Percentiles rank a stretch among this genome's conserved stretches.
phyloP scores from a whole-genome alignment of 2,888 invertebrate genomes.

The Leptarthrus brevirostris region DNA sequence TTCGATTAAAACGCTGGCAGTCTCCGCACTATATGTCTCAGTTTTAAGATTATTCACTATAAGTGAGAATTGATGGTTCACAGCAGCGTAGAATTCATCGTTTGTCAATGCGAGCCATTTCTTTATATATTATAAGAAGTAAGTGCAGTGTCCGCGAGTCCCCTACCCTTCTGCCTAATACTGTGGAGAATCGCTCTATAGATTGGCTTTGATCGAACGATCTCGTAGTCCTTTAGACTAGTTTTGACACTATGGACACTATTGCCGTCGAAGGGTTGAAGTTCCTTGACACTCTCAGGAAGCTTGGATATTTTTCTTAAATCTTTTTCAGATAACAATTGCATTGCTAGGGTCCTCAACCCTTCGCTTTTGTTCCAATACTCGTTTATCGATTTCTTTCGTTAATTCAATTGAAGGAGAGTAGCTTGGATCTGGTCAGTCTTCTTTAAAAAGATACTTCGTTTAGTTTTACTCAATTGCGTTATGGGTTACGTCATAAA shows the following conservation, averaged over 20 bases:
- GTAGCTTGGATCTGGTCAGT: too few species aligned
- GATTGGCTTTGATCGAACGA: background rate
- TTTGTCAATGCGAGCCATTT: conserved; percentile 49
- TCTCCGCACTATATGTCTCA: conserved; percentile 51
- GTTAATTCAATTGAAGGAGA: background rate
- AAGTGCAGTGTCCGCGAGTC: conserved; percentile 25
- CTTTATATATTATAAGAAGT: conserved; percentile 48
- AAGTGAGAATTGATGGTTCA: conserved; percentile 53
- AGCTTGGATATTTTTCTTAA: conserved; percentile 28
- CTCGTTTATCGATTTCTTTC: background rate
- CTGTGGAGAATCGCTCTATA: conserved; percentile 4
- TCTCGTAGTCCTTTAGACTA: conserved; percentile 20
- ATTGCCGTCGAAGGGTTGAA: conserved; percentile 16
- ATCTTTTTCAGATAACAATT: too few species aligned
- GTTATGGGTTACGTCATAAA: too few species aligned
- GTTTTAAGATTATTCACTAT: conserved; percentile 55
- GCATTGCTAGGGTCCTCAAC: too few species aligned
- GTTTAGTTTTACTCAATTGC: too few species aligned
- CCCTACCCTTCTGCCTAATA: conserved; percentile 19
- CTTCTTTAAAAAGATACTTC: too few species aligned
- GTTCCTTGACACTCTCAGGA: conserved; percentile 18
- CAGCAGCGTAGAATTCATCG: conserved; percentile 55
- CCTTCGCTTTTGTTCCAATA: background rate
- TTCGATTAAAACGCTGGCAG: conserved; percentile 45
- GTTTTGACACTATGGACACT: conserved; percentile 4